A percentile compares a stretch with the other conserved stretches of the same genome.
Conservation (phyloP, 2,888 invertebrate genomes). For the Tinea trinotella region DNA sequence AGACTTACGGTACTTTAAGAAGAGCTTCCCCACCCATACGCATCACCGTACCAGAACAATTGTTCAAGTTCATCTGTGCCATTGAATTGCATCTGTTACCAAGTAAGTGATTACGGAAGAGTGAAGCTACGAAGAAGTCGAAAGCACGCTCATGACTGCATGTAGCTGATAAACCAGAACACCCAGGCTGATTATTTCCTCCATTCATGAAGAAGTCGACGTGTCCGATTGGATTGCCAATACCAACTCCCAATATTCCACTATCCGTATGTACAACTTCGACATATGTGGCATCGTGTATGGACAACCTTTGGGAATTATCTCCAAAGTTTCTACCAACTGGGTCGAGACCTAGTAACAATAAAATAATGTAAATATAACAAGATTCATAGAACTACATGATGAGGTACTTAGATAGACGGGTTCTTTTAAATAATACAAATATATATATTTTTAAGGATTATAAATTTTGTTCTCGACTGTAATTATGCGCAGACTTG, state of each 20-base stretch:
- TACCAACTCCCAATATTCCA: slow-evolving; percentile 19
- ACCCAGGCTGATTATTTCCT: slow-evolving; percentile 30
- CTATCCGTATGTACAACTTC: slow-evolving; percentile 23
- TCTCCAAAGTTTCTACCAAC: slow-evolving; percentile 47
- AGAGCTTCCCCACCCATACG: slow-evolving; percentile 17
- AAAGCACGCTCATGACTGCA: slow-evolving; percentile 23
- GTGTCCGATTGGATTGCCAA: slow-evolving; percentile 19
- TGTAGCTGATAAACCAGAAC: slow-evolving; percentile 19
- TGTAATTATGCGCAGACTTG: too few species aligned
- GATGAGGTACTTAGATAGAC: too few species aligned
- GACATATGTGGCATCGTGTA: slow-evolving; percentile 28
- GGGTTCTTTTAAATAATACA: too few species aligned
- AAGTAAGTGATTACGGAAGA: slow-evolving; percentile 19
- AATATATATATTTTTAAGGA: too few species aligned
- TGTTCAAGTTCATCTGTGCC: slow-evolving; percentile 19
- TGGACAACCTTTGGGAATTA: slow-evolving; percentile 14
- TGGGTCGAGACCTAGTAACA: slow-evolving; percentile 21
- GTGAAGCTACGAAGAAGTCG: slow-evolving; percentile 21
- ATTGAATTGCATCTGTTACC: slow-evolving; percentile 20
- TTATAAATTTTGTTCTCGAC: too few species aligned
- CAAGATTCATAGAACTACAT: too few species aligned
- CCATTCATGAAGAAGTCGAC: slow-evolving; percentile 25
- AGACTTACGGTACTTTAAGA: background rate
- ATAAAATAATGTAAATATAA: too few species aligned
- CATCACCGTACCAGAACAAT: slow-evolving; percentile 18